phyloP scores from a whole-genome alignment of 2,113 vertebrate species.

The Onychorhynchus coronatus region DNA sequence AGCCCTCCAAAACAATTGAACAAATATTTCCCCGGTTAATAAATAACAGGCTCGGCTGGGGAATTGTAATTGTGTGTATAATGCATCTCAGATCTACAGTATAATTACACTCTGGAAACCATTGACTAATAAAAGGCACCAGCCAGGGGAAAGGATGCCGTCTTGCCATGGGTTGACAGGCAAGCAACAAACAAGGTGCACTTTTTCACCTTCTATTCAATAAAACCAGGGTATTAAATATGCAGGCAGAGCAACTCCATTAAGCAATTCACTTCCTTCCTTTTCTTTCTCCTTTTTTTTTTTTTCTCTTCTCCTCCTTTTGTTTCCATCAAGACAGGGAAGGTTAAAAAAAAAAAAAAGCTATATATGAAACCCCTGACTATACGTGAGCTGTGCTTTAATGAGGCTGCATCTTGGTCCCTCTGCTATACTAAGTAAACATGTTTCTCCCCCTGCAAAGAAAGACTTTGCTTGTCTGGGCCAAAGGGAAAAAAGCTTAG shows the following conservation, averaged over 20 bases:
- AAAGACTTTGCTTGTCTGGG: conserved; percentile 19
- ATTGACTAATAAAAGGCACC: conserved; percentile 77
- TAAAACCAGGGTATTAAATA: conserved; percentile 79
- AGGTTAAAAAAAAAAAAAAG: conserved; percentile 28
- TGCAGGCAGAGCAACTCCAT: conserved; percentile 73
- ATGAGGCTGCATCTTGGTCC: conserved; percentile 43
- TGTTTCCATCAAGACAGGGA: conserved; percentile 70
- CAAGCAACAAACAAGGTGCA: conserved; percentile 77
- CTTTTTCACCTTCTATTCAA: conserved; percentile 80
- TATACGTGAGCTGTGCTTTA: conserved; percentile 67
- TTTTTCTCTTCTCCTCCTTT: conserved; percentile 35
- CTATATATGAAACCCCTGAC: conserved; percentile 41
- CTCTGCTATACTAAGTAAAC: conserved; percentile 34
- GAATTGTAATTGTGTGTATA: conserved; percentile 76
- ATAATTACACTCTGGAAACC: conserved; percentile 79
- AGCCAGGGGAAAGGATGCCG: conserved; percentile 74
- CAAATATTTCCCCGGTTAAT: conserved; percentile 65
- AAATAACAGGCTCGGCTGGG: conserved; percentile 71
- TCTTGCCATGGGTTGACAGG: conserved; percentile 74
- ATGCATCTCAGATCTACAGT: conserved; percentile 73
- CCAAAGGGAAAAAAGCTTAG: background rate
- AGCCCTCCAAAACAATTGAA: conserved; percentile 59
- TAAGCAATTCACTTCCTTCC: conserved; percentile 71
- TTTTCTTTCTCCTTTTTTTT: background rate
- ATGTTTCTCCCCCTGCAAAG: conserved; percentile 28